Evolutionary conservation across 2,113 vertebrate species (phyloP).

Genomic region (Cyanistes caeruleus): DNA sequence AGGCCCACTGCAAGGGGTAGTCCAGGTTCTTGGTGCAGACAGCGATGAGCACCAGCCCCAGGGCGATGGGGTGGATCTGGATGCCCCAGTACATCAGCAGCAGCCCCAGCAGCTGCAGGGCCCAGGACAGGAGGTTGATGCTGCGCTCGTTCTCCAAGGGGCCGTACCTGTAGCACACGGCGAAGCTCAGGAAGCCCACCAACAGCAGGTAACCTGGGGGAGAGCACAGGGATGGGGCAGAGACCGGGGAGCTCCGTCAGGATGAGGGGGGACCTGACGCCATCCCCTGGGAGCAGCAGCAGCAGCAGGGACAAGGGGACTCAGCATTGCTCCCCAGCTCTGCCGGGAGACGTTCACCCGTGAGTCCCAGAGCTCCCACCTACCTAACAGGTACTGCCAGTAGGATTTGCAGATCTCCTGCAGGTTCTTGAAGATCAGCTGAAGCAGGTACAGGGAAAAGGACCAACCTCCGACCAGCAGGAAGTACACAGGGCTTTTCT

Average conservation of each 20-base stretch:
- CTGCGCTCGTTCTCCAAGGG: slow-evolving; percentile 89
- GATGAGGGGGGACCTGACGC: not conserved
- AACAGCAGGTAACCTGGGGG: slow-evolving; percentile 81
- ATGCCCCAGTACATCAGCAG: slow-evolving; percentile 85
- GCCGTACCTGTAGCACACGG: slow-evolving; percentile 90
- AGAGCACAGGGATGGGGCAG: not conserved
- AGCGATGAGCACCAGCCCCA: slow-evolving; percentile 80
- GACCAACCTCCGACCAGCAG: slow-evolving; percentile 93
- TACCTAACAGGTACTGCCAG: slow-evolving; percentile 90
- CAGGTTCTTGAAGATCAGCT: slow-evolving; percentile 91
- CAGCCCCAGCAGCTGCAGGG: slow-evolving; percentile 88
- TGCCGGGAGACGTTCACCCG: accelerated
- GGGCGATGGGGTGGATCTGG: slow-evolving; percentile 88
- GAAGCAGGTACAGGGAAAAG: slow-evolving; percentile 93
- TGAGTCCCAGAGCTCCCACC: not conserved
- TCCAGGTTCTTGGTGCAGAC: slow-evolving; percentile 88
- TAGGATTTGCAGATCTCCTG: slow-evolving; percentile 84
- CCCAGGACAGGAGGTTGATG: slow-evolving; percentile 93
- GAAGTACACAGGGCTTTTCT: slow-evolving; percentile 92
- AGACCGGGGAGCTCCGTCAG: not conserved
- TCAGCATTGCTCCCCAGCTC: not conserved
- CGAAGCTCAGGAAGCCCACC: slow-evolving; percentile 90
- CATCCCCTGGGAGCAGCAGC: not conserved
- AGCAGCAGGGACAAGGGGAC: not conserved
- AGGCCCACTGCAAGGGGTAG: slow-evolving; percentile 80